A percentile compares a stretch with the other conserved stretches of the same genome.
Evolutionary conservation across 1,140 invertebrate genomes (phyloP).

Genomic region (Tetramorium alpestre): DNA sequence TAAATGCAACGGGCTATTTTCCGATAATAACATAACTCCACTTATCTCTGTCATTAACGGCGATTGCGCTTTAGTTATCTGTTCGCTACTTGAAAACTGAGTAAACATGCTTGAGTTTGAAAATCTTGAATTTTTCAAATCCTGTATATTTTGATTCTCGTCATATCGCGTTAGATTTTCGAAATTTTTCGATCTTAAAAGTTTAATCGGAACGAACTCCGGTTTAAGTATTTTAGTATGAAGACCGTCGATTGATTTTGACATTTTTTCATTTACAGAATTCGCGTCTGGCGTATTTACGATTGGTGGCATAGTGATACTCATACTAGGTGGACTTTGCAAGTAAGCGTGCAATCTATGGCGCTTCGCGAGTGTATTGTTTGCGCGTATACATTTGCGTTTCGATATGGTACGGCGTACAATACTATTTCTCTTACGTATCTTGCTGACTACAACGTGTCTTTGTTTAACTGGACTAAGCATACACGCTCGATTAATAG

Average conservation of each 20-base stretch:
- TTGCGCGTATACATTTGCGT: constrained; percentile 47
- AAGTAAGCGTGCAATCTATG: constrained; percentile 36
- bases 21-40: constrained; percentile 45
- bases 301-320: constrained; percentile 58
- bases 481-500: constrained; percentile 55
- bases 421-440: constrained; percentile 69
- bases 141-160: constrained; percentile 65
- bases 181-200: constrained; percentile 67
- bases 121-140: background rate
- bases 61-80: constrained; percentile 22
- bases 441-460: constrained; percentile 68
- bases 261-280: background rate
- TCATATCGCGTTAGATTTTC: constrained; percentile 66
- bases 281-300: background rate
- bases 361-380: background rate
- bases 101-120: background rate
- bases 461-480: constrained; percentile 67
- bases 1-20: constrained; percentile 21
- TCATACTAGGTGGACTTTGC: constrained; percentile 63
- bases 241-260: constrained; percentile 62
- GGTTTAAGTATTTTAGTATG: background rate
- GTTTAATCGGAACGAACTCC: background rate
- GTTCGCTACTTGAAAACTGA: background rate
- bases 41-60: constrained; percentile 53
- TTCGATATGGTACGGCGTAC: constrained; percentile 64